These are phyloP conservation scores for Drosophila pseudotalamancana DNA, from an alignment of 2,888 invertebrate species.

Conservation along the genomic window DNA sequence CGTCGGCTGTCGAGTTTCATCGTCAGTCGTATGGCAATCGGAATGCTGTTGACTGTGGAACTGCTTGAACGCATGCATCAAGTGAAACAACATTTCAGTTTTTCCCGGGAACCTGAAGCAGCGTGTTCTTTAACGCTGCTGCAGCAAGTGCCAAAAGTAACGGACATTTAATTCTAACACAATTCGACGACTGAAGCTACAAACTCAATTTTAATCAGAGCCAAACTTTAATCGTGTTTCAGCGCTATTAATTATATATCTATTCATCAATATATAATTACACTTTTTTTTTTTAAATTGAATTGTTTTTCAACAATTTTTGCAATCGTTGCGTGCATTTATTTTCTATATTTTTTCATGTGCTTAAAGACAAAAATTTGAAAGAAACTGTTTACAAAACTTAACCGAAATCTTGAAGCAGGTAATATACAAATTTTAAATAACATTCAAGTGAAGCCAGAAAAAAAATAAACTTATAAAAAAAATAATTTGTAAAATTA, in stretches of 20 bases:
- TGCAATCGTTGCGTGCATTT: conserved; percentile 6
- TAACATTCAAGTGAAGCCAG: neutral
- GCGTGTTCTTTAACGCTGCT: conserved; percentile 70
- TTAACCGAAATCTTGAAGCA: neutral
- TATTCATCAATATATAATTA: too few relatives aligned
- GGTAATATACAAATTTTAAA: neutral
- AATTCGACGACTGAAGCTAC: neutral
- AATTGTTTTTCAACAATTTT: conserved; percentile 14
- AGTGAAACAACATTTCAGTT: conserved; percentile 85
- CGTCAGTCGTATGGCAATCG: conserved; percentile 21
- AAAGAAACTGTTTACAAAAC: neutral
- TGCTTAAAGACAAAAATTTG: neutral
- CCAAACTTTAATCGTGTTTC: conserved; percentile 11
- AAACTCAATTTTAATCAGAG: conserved; percentile 17
- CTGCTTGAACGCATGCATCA: conserved; percentile 80
- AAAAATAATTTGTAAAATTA: too few relatives aligned
- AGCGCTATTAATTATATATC: neutral
- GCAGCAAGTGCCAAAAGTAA: conserved; percentile 23
- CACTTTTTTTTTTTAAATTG: conserved; percentile 14
- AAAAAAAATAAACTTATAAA: neutral
- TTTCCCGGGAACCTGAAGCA: conserved; percentile 84
- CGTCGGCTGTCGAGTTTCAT: conserved; percentile 4
- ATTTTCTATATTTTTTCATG: conserved; percentile 7
- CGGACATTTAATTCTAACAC: conserved; percentile 6
- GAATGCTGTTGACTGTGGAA: conserved; percentile 20